A percentile compares a stretch with the other conserved stretches of the same genome.
These are phyloP conservation scores for Reticulitermes speratus DNA, from an alignment of 1,140 invertebrate genomes.

Conservation along the genomic window DNA sequence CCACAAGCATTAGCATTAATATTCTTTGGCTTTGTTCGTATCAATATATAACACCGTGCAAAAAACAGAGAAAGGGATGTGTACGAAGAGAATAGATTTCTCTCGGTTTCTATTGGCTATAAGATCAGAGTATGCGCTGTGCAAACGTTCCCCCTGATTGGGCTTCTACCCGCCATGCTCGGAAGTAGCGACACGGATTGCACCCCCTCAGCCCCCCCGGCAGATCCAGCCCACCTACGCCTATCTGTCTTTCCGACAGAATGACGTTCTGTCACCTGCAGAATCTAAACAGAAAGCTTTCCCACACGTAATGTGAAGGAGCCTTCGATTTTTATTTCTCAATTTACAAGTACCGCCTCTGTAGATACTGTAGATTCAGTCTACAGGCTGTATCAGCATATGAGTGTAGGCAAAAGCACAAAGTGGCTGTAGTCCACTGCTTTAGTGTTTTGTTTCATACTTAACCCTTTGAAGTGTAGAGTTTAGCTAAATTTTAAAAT, in stretches of 20 bases:
- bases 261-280: neutral
- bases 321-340: no score
- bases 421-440: no score
- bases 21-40: no score
- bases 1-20: neutral
- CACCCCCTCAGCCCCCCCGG: neutral
- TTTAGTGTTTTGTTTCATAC: no score
- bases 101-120: slow-evolving; percentile 16
- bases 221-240: neutral
- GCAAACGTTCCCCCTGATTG: slow-evolving; percentile 23
- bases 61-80: neutral
- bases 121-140: slow-evolving; percentile 13
- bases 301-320: neutral
- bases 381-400: no score
- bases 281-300: neutral
- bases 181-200: neutral
- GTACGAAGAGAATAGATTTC: neutral
- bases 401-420: no score
- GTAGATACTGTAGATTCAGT: no score
- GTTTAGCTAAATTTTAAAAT: no score
- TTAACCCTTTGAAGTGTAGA: no score
- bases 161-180: slow-evolving; percentile 20
- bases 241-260: no score
- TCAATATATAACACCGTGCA: neutral
- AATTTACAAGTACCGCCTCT: no score